phyloP scores from a whole-genome alignment of 2,113 vertebrate species.

The Guaruba guarouba region DNA sequence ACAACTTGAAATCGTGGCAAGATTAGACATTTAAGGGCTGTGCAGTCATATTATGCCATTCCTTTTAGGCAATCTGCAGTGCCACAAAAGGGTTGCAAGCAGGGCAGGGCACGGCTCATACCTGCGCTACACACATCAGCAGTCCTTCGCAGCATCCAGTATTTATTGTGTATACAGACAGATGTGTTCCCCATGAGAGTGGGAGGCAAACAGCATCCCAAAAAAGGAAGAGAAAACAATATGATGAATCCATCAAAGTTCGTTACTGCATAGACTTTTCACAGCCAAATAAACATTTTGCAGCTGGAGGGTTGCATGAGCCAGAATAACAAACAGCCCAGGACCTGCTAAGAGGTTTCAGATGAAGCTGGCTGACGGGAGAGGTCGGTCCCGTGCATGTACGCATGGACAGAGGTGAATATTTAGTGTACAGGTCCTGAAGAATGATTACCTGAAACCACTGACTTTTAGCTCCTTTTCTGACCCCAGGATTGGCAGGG shows the following conservation, averaged over 20 bases:
- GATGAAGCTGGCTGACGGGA: neutral
- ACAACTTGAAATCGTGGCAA: neutral
- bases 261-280: conserved; percentile 40
- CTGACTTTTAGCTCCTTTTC: accelerated
- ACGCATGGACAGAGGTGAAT: neutral
- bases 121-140: neutral
- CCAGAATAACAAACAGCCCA: neutral
- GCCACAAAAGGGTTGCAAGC: neutral
- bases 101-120: neutral
- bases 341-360: neutral
- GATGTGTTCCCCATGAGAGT: neutral
- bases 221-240: conserved; percentile 55
- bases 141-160: neutral
- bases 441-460: neutral
- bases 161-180: neutral
- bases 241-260: conserved; percentile 24
- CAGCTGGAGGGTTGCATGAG: conserved; percentile 42
- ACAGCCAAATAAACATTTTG: conserved; percentile 56
- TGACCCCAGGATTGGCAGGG: neutral
- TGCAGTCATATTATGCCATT: neutral
- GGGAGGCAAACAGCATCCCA: conserved; percentile 14
- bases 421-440: neutral
- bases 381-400: neutral
- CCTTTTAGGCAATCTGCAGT: neutral
- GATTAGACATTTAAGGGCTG: neutral